Base-by-base conservation (phyloP, 2,797 vertebrate genomes). In the Myotis findleyi region DNA sequence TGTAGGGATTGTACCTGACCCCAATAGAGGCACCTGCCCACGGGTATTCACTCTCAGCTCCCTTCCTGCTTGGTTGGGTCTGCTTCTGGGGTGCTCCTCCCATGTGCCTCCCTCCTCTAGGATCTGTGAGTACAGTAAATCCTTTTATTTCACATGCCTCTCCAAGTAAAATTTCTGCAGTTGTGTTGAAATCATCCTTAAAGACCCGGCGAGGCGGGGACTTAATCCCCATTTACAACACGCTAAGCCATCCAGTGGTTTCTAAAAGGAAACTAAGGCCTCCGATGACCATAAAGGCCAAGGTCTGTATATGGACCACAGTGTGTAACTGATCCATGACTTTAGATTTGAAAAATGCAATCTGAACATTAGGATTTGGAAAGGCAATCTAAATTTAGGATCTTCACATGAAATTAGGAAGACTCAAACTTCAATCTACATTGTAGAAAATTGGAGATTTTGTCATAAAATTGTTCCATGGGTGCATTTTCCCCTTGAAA, bases 401-500 rank as follows among this genome's bases (percentile, higher is more conserved):
- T 68, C 59, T 69, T 71, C 13, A 80, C 57, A 41, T 66, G 89
- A 92, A 95, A 73, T 38, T 47, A 23, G 8, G 14, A 92, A 77
- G 41, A 77, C 21, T 89, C 38, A 76, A 87, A 68, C 55, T 55
- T 85, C 25, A 77, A 62, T 87, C 38, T 5, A 87, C 16, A 16
- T n/a, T 51, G 11, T 33, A 85, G 77, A 73, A 93, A 90, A 91
- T 2, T 68, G 25, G 25, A 64, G 36, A 62, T 49, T 57, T 91
- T 53, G 55, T 21, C 38, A 88, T 33, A 80, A 87, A 82, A 82
- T 68, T 87, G 13, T 66, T 94, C 14, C 36, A 18, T 20, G 17
- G 30, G 30, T 62, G 41, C 18, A 79, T 73, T 81, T 86, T 38
- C 7, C n/a, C 72, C 44, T 94, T 85, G 66, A 95, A 66, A 89